Evolutionary conservation across 2,888 invertebrate genomes (phyloP), one percentile per base, ranked within the genome.

Genomic region (Dermolepida albohirtum): DNA sequence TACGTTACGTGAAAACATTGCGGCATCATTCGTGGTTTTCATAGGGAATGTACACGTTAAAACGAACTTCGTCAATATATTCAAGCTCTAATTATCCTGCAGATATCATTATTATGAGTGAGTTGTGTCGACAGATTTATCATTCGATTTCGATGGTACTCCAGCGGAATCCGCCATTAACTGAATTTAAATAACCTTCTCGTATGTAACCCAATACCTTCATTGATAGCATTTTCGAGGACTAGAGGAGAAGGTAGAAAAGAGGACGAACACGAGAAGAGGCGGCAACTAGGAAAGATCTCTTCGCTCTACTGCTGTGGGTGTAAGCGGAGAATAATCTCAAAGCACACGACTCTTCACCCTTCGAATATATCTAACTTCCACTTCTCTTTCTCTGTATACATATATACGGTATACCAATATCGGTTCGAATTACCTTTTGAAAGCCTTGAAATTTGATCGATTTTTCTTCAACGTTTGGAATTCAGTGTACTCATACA

Each of bases 391-490:
- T 22, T 34, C 34, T 34, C 1, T 34, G 34, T 34, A 34, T 34
- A 34, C 34, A 10, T 34, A 34, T 34, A 10, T 34, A 10, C 8
- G 4, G 34, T 34, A 34, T 34, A 34, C 34, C 34, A 34, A 34
- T 34, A 34, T 34, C 34, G 57, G 57, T 12, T 59, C 59, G 41
- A 47, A 47, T 59, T 59, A 29, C 47, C 44, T 34, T 47, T 47
- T 47, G 59, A 59, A 59, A 59, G 59, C 59, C 47, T 59, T 59
- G 59, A 59, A 59, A 59, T 59, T 47, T 44, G 59, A 59, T 59
- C 59, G 59, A 59, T 47, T 29, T 59, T 41, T 59, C 44, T 52
- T 52, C 14, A 34, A 7, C 34, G 34, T 6, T 10, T 34, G 34
- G 6, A 34, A 34, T 34, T 34, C 34, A 34, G 8, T 10, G 34